Evolutionary conservation across 2,888 invertebrate genomes (phyloP), one percentile per base, ranked within the genome.

Genomic region (Drosophila ezoana): DNA sequence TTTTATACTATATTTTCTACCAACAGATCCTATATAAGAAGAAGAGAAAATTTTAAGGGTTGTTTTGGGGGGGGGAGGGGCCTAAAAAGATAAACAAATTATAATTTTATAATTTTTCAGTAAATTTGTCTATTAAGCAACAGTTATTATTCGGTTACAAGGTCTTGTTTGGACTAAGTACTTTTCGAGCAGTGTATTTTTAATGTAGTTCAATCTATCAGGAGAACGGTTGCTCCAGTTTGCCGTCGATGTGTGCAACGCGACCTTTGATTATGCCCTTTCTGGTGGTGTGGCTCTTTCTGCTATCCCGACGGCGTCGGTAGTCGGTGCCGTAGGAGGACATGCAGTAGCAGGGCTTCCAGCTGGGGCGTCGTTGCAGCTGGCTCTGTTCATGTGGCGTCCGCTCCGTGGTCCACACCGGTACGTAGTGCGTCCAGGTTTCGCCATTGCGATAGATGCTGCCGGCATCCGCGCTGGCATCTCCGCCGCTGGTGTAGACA

Each of bases 311-410:
- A 6, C 91, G 79, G 1, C 88, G 73, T 23, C 92, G 63, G 33
- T 80, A 89, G 28, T 91, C 90, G 3, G 58, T 45, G 23, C 81
- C 76, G 10, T 74, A 68, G 9, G 89, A 76, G 11, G 89, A 78
- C 73, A 90, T 78, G 62, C 92, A 92, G 72, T 91, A 89, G 58
- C 92, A 92, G 4, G 92, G 92, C 51, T 90, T 91, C 91, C 92
- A 95, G 49, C 82, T 87, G 20, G 89, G 89, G 0, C 66, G 64
- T 3, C 87, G 75, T 20, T 90, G 88, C n/a, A 87, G 82, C 18
- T 89, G 87, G 44, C 90, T 87, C 38, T 87, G 83, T 37, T 90
- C 89, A 5, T 79, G 83, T 3, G 91, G 90, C 11, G 84, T 66
- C 0, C 91, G 80, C 53, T 92, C 91, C 2, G 92, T 92, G 13